Evolutionary conservation across 2,888 invertebrate species (phyloP), one percentile per base, ranked within the genome.

Genomic region (Parapristionchus giblindavisi): DNA sequence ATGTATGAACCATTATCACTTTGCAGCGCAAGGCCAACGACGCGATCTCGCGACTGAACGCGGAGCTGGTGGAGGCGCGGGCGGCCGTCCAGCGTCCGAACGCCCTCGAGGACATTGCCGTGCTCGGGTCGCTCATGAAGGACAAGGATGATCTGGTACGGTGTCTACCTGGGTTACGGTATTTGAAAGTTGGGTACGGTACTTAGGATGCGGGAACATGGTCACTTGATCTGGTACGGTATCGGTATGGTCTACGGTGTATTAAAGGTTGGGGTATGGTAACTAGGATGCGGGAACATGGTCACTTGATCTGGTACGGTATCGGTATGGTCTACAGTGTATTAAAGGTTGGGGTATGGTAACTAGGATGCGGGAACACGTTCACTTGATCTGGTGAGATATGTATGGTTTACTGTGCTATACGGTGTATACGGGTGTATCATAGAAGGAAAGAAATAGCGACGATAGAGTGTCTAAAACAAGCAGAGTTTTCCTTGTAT

Each of bases 41-140:
- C 27, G 89, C 90, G 73, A 88, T 89, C 87, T 27, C 60, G 1
- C 90, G 94, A 88, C 94, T 95, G 90, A 92, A 92, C 85, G 95
- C 63, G 63, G 43, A n/a, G n/a, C n/a, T n/a, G n/a, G 48, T 48
- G 29, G 58, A 58, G 58, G 58, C 58, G 58, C 14, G 34, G 58
- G 17, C 29, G 58, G 29, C n/a, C 29, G 58, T 24, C 11, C 14
- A 8, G 58, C 27, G 63, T 32, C 32, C 76, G 17, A 68, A 48
- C 43, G 78, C 79, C 38, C 76, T 82, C 51, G 83, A 78, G 32
- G 83, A 82, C 56, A 81, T 82, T 38, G 80, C 81, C 24, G 83
- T 77, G 8, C 75, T 81, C 54, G 83, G 82, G 17, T 75, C 77
- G 38, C 75, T 82, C 27, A 76, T 83, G 74, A 75, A 78, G 52